Base-by-base conservation (phyloP, 64 coral and sea anemone species). In the Montipora cactus region DNA sequence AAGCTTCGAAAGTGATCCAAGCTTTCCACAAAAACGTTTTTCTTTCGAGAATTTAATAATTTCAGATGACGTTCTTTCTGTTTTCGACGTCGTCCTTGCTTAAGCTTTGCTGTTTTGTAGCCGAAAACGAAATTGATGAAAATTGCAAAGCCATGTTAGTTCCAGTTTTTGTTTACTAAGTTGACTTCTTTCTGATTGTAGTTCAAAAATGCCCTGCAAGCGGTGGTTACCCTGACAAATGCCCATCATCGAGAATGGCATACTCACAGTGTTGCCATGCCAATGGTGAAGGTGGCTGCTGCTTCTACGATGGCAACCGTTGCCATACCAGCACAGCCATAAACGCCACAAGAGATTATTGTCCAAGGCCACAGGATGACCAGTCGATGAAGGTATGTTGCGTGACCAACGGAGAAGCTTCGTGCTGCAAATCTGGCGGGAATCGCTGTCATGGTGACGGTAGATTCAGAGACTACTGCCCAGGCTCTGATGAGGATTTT, bases 401-500 rank as follows among this genome's bases (percentile, higher is more conserved):
- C 72, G 72, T 75, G 72, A 18, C 72, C 20, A 12, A 44, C 20
- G 72, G 72, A 75, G 72, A 75, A 75, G 7, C 20, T 4, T 75
- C 72, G 20, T 75, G 72, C 72, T 75, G 72, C 18, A 44, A 28
- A 75, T 75, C 72, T 25, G 72, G 72, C 13, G 72, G 72, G 19
- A 75, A 75, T 75, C 72, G 72, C 28, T 75, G 72, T 18, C 20
- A 5, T 75, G 72, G 72, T 75, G 18, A 75, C 72, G 72, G 25
- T 9, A 75, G 1, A 9, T 45, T 25, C 37, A 75, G 72, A 75
- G 59, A 64, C 59, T 64, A 64, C 59, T 64, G 59, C 59, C 59
- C 59, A 64, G 59, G 59, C 59, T 15, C 59, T 64, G 8, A 10
- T 64, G 59, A 64, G 9, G 59, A 64, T 64, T 64, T 11, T 7